These are phyloP conservation scores for Ptychoptera contaminata DNA, from an alignment of 2,888 invertebrate species.

Conservation along the genomic window DNA sequence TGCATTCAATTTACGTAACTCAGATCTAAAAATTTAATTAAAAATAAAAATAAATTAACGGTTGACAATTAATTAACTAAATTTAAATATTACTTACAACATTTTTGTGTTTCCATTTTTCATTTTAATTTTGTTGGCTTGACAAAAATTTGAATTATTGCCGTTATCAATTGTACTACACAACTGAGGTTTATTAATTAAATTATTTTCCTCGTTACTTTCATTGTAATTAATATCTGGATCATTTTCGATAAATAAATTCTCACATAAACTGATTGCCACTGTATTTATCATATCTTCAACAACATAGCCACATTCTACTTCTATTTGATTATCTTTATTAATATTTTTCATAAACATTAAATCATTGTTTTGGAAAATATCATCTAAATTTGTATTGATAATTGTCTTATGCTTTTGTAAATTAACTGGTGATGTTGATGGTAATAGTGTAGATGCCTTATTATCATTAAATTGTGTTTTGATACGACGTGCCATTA, in stretches of 20 bases:
- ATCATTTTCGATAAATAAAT: constrained; percentile 33
- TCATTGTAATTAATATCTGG: constrained; percentile 16
- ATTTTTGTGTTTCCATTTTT: constrained; percentile 7
- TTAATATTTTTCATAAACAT: constrained; percentile 12
- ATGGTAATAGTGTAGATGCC: too few species aligned
- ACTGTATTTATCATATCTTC: constrained; percentile 41
- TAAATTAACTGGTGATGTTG: too few species aligned
- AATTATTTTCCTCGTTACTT: constrained; percentile 12
- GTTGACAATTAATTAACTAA: neutral
- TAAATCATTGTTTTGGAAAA: constrained; percentile 6
- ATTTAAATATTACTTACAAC: neutral
- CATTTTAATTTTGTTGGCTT: constrained; percentile 20
- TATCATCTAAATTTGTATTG: too few species aligned
- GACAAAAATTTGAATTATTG: constrained; percentile 7
- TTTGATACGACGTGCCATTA: constrained; percentile 34
- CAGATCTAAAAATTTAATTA: constrained; percentile 24
- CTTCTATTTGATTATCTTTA: constrained; percentile 9
- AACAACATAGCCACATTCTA: constrained; percentile 31
- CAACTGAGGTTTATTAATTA: too few species aligned
- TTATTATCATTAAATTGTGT: too few species aligned
- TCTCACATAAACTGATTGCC: constrained; percentile 41
- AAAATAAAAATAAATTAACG: neutral
- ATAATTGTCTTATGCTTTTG: too few species aligned
- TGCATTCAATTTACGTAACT: constrained; percentile 46
- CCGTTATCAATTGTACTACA: too few species aligned